Conservation (phyloP, 1,140 invertebrate genomes). For the Oncopeltus fasciatus region DNA sequence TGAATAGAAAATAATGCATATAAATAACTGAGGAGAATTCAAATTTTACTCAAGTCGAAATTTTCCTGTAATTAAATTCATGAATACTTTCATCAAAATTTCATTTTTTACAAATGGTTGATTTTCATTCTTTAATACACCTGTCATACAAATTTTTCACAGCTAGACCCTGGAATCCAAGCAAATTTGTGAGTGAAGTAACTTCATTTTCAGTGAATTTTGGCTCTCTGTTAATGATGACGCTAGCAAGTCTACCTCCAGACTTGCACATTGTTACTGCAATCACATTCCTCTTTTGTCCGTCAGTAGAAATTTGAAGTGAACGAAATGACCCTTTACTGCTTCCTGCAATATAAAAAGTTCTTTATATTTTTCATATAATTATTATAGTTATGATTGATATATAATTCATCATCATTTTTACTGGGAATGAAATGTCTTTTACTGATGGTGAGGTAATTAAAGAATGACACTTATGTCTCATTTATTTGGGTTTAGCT, state of each 20-base stretch:
- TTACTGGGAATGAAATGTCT: no score
- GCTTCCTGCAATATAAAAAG: no score
- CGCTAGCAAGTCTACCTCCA: constrained; percentile 11
- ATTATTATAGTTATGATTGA: no score
- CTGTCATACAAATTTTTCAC: constrained; percentile 5
- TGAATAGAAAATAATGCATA: no score
- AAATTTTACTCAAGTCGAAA: no score
- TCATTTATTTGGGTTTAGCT: no score
- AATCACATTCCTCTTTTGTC: not conserved
- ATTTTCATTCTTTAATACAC: constrained; percentile 6
- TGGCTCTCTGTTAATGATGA: constrained; percentile 10
- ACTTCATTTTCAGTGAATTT: constrained; percentile 1
- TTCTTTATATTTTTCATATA: no score
- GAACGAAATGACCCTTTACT: not conserved
- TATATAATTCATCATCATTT: no score
- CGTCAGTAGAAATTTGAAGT: constrained; percentile 7
- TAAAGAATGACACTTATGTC: no score
- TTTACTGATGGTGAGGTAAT: no score
- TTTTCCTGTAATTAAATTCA: no score
- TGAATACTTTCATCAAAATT: not conserved
- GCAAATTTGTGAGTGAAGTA: not conserved
- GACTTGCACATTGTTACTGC: constrained; percentile 15
- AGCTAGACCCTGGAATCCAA: not conserved
- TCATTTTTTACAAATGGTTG: not conserved
- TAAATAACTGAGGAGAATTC: no score